Conservation (phyloP, 1,140 invertebrate genomes). For the Pomacea maculata region DNA sequence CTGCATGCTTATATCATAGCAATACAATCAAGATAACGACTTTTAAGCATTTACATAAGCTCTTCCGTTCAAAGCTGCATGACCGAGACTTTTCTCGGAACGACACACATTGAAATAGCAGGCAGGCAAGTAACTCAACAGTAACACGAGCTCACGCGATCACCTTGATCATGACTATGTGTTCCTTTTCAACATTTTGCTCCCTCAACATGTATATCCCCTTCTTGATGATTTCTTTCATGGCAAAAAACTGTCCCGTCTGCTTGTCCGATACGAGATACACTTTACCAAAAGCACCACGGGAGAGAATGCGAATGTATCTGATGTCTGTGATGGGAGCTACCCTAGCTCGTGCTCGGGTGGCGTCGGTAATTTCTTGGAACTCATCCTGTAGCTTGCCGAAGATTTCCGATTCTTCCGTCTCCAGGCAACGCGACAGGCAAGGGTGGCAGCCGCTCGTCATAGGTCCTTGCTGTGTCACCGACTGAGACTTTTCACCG, state of each 20-base stretch:
- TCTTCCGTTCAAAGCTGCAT: no score
- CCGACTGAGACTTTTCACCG: no score
- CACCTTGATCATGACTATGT: not conserved
- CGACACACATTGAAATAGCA: no score
- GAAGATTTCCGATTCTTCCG: not conserved
- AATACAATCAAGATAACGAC: no score
- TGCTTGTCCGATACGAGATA: not conserved
- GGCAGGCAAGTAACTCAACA: no score
- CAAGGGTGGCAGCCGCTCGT: no score
- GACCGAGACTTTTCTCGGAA: no score
- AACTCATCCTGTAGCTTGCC: not conserved
- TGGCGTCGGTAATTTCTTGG: not conserved
- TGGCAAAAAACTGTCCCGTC: not conserved
- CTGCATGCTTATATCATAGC: no score
- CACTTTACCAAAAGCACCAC: not conserved
- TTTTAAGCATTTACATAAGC: no score
- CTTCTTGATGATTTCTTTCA: not conserved
- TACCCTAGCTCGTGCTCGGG: not conserved
- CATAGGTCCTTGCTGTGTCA: no score
- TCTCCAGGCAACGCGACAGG: no score
- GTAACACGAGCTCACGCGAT: no score
- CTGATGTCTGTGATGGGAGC: not conserved
- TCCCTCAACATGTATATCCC: not conserved
- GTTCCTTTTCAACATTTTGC: not conserved
- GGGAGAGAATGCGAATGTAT: not conserved